Base-by-base conservation (phyloP, 2,113 vertebrate genomes). In the Turnix velox region DNA sequence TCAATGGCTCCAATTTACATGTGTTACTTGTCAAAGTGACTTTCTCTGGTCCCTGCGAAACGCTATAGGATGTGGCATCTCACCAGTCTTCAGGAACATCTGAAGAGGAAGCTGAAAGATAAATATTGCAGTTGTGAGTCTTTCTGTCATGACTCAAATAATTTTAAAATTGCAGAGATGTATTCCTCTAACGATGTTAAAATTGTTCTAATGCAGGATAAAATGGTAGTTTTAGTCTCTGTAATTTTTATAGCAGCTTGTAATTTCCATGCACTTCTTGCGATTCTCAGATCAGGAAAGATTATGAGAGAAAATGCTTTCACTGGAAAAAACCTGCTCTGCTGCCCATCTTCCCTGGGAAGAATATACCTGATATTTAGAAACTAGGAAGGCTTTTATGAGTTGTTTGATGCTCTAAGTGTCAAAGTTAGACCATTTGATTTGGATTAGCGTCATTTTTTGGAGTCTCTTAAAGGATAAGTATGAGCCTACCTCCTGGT, bases 141-240 rank as follows among this genome's bases (percentile, higher is more conserved):
- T 97, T 97, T 97, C 96, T 97, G 96, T 98, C 98, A 98, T 97
- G 97, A 98, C 97, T 98, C 95, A 98, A 98, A 97, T 98, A 97
- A 98, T 98, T 98, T 97, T 97, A 96, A 97, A 98, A 98, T 98
- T 98, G 96, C 97, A 97, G 96, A 97, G 96, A 97, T 98, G 91
- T 98, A 97, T 97, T 97, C 97, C 83, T 96, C 79, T 97, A 97
- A 97, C 97, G 97, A 97, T 96, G 96, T 97, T 97, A 97, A 97
- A 98, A 98, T 98, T 97, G 97, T 97, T 98, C 97, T 98, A 98
- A 98, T 96, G 96, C 94, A 97, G 94, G 91, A 90, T 97, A 97
- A 98, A 98, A 97, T 59, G 95, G 96, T 97, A 98, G 97, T 97
- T 98, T 98, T 96, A 97, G 96, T 97, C 96, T 96, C 91, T 93